Evolutionary conservation across 2,888 invertebrate genomes (phyloP).

Genomic region (Rapana venosa): DNA sequence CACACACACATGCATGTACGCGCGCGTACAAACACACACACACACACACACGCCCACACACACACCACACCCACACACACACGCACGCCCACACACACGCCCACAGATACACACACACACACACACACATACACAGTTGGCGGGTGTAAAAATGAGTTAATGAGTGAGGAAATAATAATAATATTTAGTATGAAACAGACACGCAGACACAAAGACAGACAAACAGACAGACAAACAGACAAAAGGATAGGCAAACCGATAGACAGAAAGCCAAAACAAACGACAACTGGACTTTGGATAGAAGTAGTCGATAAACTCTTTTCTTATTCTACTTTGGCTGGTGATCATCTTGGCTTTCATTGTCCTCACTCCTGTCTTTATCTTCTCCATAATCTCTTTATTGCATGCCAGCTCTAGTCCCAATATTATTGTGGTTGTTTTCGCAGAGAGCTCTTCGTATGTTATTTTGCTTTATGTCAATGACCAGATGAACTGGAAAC

Average conservation of each 20-base stretch:
- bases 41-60: background rate
- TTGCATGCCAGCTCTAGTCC: too few species aligned
- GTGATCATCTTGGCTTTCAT: too few species aligned
- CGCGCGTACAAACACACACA: background rate
- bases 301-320: too few species aligned
- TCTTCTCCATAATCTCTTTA: too few species aligned
- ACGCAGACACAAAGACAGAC: background rate
- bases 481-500: too few species aligned
- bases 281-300: background rate
- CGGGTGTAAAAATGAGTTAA: background rate
- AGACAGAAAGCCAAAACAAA: background rate
- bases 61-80: background rate
- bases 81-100: background rate
- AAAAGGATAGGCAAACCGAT: background rate
- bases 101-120: background rate
- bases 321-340: background rate
- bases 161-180: background rate
- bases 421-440: too few species aligned
- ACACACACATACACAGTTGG: background rate
- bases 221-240: background rate
- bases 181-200: background rate
- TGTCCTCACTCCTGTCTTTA: too few species aligned
- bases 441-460: too few species aligned
- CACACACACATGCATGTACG: background rate
- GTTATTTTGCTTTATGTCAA: too few species aligned